Evolutionary conservation across 2,888 invertebrate species (phyloP).

Genomic region (Steinernema hermaphroditum): DNA sequence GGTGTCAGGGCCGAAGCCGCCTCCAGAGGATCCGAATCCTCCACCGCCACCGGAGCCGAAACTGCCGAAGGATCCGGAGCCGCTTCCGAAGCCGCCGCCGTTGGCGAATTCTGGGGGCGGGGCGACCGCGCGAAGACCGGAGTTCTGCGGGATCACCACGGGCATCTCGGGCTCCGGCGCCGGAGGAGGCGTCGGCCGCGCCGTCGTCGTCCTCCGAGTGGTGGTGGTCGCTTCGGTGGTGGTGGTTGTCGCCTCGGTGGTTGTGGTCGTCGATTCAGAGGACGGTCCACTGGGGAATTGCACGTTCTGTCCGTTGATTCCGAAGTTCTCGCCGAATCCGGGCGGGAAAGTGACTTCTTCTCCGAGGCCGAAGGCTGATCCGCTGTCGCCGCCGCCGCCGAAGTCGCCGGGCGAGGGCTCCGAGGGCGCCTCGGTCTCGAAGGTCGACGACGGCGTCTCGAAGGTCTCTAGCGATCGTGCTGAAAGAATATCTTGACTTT

Average conservation of each 20-base stretch:
- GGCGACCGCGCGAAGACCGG: slow-evolving; percentile 61
- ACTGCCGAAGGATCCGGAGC: slow-evolving; percentile 26
- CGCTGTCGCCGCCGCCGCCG: not conserved
- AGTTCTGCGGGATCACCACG: slow-evolving; percentile 62
- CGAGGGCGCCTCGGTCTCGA: not conserved
- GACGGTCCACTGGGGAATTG: not conserved
- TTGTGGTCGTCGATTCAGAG: not conserved
- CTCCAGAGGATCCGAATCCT: slow-evolving; percentile 37
- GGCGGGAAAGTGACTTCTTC: slow-evolving; percentile 14
- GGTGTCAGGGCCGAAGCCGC: slow-evolving; percentile 23
- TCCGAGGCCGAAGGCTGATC: slow-evolving; percentile 19
- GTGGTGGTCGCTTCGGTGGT: slow-evolving; percentile 20
- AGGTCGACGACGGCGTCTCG: not conserved
- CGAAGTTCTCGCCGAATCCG: slow-evolving; percentile 18
- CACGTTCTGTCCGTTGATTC: slow-evolving; percentile 24
- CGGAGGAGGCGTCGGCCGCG: not conserved
- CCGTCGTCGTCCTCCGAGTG: slow-evolving; percentile 6
- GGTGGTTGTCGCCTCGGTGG: slow-evolving; percentile 11
- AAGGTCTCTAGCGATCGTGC: not conserved
- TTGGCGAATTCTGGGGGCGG: slow-evolving; percentile 64
- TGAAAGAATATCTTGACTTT: too few relatives aligned
- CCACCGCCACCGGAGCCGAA: slow-evolving; percentile 37
- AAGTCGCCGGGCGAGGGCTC: not conserved
- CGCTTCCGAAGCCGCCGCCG: slow-evolving; percentile 40
- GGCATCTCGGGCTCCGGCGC: slow-evolving; percentile 41